These are phyloP conservation scores for Nestor notabilis DNA, from an alignment of 2,113 vertebrate genomes.

Conservation along the genomic window DNA sequence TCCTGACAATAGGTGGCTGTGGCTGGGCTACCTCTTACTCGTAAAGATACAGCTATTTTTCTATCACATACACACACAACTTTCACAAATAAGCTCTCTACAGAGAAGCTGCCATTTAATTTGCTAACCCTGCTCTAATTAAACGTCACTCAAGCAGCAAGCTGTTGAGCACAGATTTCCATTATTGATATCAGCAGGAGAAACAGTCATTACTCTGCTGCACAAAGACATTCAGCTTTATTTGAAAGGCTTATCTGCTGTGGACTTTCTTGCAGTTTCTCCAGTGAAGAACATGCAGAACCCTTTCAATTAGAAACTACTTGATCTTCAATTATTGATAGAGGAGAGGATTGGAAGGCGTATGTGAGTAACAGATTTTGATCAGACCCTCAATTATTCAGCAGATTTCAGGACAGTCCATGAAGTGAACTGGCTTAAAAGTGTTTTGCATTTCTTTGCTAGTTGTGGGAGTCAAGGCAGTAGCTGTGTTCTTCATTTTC, in stretches of 20 bases:
- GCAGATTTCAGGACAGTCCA: not conserved
- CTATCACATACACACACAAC: not conserved
- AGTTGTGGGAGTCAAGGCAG: not conserved
- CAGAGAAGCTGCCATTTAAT: not conserved
- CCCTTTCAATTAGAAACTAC: not conserved
- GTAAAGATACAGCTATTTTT: not conserved
- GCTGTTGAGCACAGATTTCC: not conserved
- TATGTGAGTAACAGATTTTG: not conserved
- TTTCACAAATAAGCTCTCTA: not conserved
- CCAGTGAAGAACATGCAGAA: not conserved
- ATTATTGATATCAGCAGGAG: not conserved
- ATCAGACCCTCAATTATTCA: not conserved
- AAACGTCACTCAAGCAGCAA: not conserved
- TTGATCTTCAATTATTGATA: not conserved
- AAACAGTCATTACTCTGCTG: not conserved
- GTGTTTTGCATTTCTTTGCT: not conserved
- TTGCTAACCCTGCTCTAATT: slow-evolving; percentile 4
- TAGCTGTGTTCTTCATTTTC: not conserved
- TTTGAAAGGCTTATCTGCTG: not conserved
- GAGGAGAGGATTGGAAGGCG: not conserved
- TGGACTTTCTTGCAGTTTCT: not conserved
- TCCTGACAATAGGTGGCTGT: fast-evolving
- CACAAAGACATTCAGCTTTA: not conserved
- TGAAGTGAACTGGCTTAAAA: not conserved
- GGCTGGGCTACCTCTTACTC: not conserved